Base-by-base conservation (phyloP, 2,113 vertebrate species). In the Sorex araneus region DNA sequence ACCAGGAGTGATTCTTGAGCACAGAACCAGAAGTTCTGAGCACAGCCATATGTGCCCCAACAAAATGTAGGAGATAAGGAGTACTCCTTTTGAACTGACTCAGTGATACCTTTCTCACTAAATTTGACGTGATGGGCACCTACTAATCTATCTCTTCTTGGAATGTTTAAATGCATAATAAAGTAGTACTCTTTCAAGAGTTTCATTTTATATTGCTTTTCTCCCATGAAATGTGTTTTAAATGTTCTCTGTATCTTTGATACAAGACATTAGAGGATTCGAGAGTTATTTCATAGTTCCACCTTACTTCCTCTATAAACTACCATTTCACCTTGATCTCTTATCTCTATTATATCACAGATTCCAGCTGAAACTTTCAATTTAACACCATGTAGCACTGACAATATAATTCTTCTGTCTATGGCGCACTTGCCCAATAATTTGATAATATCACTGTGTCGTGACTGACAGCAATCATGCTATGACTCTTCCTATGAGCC, bases 291-390 rank as follows among this genome's bases (percentile, higher is more conserved):
- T 23, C n/a, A 8, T 43, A 23, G 15, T 84, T 77, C 36, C 40
- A 63, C 73, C 25, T 36, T 36, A 82, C 67, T 87, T 75, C 19
- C 9, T 36, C 47, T 40, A 60, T 91, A 77, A 82, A 60, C 84
- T 93, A 63, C 40, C 27, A 16, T 71, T 60, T 92, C 36, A 60
- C 9, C 64, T 64, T 34, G 32, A 67, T 90, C 36, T 43, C 2
- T 60, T 54, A 71, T 60, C 57, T 60, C 18, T 60, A 21, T 19
- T 90, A 23, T 70, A 32, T 79, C 23, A 77, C 67, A 66, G 34
- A 9, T 4, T 9, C 66, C 21, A 47, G 8, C 36, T 3, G 12
- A 78, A 36, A 67, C 10, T 36, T 70, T n/a, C 23, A 63, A 2
- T 83, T 86, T 83, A 67, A n/a, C 2, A n/a, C 40, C 4, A 4